Evolutionary conservation across 2,888 invertebrate species (phyloP).

Genomic region (Lithosia quadra): DNA sequence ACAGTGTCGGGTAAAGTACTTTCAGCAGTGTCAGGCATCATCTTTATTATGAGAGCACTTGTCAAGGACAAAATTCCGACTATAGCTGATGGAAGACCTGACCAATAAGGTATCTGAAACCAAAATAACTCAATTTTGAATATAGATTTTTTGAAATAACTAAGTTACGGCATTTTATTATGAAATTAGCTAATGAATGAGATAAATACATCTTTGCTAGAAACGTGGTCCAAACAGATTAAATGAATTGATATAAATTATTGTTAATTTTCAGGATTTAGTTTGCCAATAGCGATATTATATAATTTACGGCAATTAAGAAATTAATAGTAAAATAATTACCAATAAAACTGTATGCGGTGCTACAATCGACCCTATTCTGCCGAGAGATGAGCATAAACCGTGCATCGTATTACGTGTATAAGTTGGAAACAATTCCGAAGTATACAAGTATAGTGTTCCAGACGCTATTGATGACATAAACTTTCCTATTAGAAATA

Average conservation of each 20-base stretch:
- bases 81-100: neutral
- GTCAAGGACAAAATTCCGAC: neutral
- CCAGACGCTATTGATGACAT: neutral
- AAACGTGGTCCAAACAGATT: neutral
- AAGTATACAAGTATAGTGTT: constrained; percentile 12
- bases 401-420: constrained; percentile 22
- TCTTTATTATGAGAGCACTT: neutral
- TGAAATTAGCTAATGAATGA: too few species aligned
- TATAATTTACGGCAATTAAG: neutral
- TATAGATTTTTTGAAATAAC: too few species aligned
- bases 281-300: constrained; percentile 5
- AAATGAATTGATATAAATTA: too few species aligned
- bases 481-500: neutral
- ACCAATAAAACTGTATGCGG: constrained; percentile 23
- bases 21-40: neutral
- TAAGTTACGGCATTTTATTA: too few species aligned
- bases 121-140: neutral
- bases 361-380: constrained; percentile 17
- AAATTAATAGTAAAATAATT: neutral
- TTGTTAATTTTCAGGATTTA: too few species aligned
- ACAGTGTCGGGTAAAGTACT: neutral
- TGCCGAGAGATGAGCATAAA: constrained; percentile 16
- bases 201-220: neutral
- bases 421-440: constrained; percentile 24
- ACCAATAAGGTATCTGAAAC: neutral